These are phyloP conservation scores for Eidolon helvum DNA, from an alignment of 2,113 vertebrate species.

Conservation along the genomic window DNA sequence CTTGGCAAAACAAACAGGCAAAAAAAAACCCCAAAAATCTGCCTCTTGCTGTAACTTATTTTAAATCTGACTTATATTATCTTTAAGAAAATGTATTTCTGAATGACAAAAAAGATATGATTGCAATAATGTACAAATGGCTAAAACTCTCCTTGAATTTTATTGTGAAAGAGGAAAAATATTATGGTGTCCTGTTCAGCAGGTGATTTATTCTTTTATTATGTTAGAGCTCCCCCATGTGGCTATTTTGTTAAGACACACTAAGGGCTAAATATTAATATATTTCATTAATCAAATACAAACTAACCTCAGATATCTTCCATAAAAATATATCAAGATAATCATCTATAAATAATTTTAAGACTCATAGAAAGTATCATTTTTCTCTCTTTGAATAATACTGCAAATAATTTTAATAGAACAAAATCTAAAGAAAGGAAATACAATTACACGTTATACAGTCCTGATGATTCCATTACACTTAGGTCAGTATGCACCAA, in stretches of 20 bases:
- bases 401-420: neutral
- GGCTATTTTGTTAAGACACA: constrained; percentile 60
- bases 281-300: neutral
- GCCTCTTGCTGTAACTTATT: constrained; percentile 58
- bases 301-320: neutral
- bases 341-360: neutral
- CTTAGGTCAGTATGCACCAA: neutral
- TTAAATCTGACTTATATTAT: constrained; percentile 42
- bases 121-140: neutral
- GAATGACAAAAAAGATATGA: neutral
- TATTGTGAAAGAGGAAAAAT: neutral
- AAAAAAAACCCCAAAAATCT: neutral
- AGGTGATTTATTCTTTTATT: constrained; percentile 61
- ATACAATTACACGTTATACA: neutral
- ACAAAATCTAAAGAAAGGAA: neutral
- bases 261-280: neutral
- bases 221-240: constrained; percentile 82
- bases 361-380: neutral
- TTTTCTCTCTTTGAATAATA: neutral
- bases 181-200: rapidly evolving
- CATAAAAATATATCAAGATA: neutral
- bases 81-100: neutral
- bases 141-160: neutral
- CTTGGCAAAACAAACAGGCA: neutral
- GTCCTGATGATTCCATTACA: neutral